Conservation (phyloP, 2,888 invertebrate genomes). For the Luperina nickerlii region DNA sequence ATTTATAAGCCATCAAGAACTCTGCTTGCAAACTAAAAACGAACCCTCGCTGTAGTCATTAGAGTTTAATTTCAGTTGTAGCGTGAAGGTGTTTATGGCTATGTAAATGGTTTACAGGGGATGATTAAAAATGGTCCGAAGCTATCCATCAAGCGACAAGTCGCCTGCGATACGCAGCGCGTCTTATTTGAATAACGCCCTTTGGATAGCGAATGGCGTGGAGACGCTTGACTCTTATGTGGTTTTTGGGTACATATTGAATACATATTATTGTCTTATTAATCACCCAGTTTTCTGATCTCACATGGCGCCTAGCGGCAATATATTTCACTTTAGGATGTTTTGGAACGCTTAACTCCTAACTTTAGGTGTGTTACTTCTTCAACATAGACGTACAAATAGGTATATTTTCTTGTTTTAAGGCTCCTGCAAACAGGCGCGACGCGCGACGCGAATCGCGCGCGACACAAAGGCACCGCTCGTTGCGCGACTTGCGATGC, state of each 20-base stretch:
- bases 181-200: constrained; percentile 86
- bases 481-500: too few species aligned
- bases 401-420: too few species aligned
- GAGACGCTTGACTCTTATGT: constrained; percentile 38
- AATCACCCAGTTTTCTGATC: too few species aligned
- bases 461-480: too few species aligned
- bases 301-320: too few species aligned
- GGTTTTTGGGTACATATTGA: not conserved
- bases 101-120: constrained; percentile 63
- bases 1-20: constrained; percentile 53
- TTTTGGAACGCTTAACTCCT: too few species aligned
- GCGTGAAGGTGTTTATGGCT: constrained; percentile 40
- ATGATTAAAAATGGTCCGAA: constrained; percentile 87
- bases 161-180: constrained; percentile 80
- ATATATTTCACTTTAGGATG: too few species aligned
- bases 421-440: too few species aligned
- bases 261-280: too few species aligned
- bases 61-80: constrained; percentile 54
- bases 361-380: too few species aligned
- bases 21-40: constrained; percentile 8
- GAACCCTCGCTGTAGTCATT: accelerated
- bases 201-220: constrained; percentile 56
- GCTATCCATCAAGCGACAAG: constrained; percentile 87
- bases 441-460: too few species aligned
- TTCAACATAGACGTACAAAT: too few species aligned